Base-by-base conservation (phyloP, 2,113 vertebrate species). In the Loxodonta africana region DNA sequence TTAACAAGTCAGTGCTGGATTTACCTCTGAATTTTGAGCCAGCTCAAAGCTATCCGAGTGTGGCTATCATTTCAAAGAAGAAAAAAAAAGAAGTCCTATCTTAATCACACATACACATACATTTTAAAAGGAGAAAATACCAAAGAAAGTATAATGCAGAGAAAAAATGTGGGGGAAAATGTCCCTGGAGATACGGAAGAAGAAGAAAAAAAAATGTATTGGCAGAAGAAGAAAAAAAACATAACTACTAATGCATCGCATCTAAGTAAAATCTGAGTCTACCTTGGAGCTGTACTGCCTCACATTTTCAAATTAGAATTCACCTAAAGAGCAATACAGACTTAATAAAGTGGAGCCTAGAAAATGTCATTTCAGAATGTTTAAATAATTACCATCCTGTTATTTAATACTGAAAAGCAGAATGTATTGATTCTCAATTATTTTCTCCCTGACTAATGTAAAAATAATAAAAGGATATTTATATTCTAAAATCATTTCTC, bases 381-480 rank as follows among this genome's bases (percentile, higher is more conserved):
- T 71, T 90, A 82, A 82, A 67, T 73, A 69, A 94, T 21, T 82
- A 48, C 12, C 4, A 83, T 91, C 18, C 84, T 76, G 67, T 33
- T 86, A 28, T 73, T 23, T 74, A 74, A 44, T 80, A 82, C 12
- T 53, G 14, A 6, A 84, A 95, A 95, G n/a, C 26, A 88, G 53
- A 80, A 82, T 83, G 10, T 65, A 60, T 65, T 93, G 26, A n/a
- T 91, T 92, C 7, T 87, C 46, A 94, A 67, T 90, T 91, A 81
- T 69, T 95, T 97, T 95, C 5, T 86, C 90, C 37, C 6, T 63
- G 46, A 81, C n/a, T 83, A 80, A 80, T 67, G n/a, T 53, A 94
- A 88, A 65, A n/a, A 63, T 69, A 92, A 46, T 77, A 28, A 95
- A 88, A 84, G 60, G 0, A 18, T 80, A 57, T 69, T 91, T 74